A percentile compares a stretch with the other conserved stretches of the same genome.
phyloP scores from a whole-genome alignment of 2,797 vertebrate genomes.

The Anisognathus igniventris region DNA sequence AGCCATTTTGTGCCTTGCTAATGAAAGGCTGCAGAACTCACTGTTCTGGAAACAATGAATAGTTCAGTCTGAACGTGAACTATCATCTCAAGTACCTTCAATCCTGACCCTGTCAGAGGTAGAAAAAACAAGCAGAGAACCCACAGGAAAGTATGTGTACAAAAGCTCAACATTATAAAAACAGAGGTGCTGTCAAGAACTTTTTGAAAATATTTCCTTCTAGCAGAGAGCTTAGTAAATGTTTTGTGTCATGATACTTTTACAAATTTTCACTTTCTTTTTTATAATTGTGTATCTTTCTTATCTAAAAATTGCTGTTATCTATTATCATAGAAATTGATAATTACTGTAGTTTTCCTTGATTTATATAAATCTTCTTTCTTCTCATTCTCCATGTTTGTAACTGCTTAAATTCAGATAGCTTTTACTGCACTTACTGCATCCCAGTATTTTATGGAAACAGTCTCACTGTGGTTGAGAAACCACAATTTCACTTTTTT shows the following conservation, averaged over 20 bases:
- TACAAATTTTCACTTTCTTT: background rate
- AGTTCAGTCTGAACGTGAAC: background rate
- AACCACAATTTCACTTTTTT: background rate
- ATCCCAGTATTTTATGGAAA: background rate
- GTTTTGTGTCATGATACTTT: background rate
- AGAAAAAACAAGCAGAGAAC: background rate
- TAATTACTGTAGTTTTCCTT: background rate
- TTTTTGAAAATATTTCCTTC: background rate
- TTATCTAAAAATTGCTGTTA: background rate
- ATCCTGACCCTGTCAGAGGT: background rate
- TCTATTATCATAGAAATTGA: background rate
- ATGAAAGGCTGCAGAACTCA: background rate
- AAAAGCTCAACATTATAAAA: background rate
- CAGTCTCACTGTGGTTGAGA: background rate
- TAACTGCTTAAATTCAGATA: background rate
- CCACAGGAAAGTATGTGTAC: background rate
- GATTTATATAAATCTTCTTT: background rate
- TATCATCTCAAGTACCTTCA: background rate
- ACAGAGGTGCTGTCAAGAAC: background rate
- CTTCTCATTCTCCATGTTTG: background rate
- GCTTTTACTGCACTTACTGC: background rate
- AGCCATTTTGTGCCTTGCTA: background rate
- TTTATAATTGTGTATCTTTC: background rate
- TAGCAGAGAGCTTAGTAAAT: background rate
- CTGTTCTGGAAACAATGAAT: background rate